Evolutionary conservation across 2,113 vertebrate species (phyloP), one percentile per base, ranked within the genome.

Genomic region (Platysteira castanea): DNA sequence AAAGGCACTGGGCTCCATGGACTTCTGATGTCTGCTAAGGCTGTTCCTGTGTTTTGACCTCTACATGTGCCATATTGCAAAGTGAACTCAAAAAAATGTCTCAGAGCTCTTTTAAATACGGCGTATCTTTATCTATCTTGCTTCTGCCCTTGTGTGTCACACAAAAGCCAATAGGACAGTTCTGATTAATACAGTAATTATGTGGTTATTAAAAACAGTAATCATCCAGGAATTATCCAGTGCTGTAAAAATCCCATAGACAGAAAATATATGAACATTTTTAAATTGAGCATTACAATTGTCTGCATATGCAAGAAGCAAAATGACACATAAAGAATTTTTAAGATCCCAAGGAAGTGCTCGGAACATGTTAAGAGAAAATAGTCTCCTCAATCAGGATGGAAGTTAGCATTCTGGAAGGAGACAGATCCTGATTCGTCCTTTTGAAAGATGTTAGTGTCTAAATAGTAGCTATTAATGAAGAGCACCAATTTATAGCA

Each of bases 131-230:
- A 93, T 97, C 73, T 84, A 76, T 84, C 88, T 97, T 94, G 89
- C 97, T 97, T 97, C 96, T 96, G 95, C 97, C 97, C 97, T 98
- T 97, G 95, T 95, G 91, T 97, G 96, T 96, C 93, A 97, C 95
- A 95, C 49, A 78, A 65, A 97, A 98, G 94, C 95, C 91, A 96
- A 97, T 94, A 97, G 97, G 96, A 98, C 89, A 96, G 96, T 96
- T 98, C 97, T 98, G 98, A 98, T 98, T 98, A 97, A 98, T 98
- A 96, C 33, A 93, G 97, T 98, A 98, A 98, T 98, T 98, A 98
- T 94, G 95, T 92, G 93, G 97, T 98, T 98, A 98, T 98, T 98
- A 98, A 98, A 98, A 98, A 98, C 97, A 98, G 98, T 97, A 98
- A 98, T 98, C 98, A 98, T 98, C 95, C 93, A 97, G 96, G 95